Evolutionary conservation across 2,797 vertebrate genomes (phyloP), one percentile per base, ranked within the genome.

Genomic region (Acanthornis magna): DNA sequence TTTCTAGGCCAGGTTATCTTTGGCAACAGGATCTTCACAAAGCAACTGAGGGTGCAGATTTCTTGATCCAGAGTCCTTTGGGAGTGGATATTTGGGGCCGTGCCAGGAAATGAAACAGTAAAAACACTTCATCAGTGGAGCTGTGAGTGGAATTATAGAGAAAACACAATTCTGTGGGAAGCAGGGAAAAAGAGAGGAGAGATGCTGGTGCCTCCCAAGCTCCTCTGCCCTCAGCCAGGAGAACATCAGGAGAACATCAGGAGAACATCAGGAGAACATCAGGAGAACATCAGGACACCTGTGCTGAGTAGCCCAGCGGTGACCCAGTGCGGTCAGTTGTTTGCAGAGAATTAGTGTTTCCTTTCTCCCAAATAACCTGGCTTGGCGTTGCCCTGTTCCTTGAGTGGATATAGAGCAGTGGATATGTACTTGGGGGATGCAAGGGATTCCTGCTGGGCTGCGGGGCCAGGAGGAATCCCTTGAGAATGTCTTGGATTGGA

Each of bases 1-100:
- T 94, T 96, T 95, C 89, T 96, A 95, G 95, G 94, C 78, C 87
- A 92, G 75, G 82, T 91, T 95, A 89, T 96, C 91, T 93, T 93
- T 93, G 91, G 92, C 70, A 91, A 71, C 89, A 45, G 9, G 3
- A 82, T 96, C 92, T 76, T 92, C 81, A 73, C 72, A 79, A 76
- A 91, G 81, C 91, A 85, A 79, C 71, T 17, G 78, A n/a, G 71
- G 81, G 77, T 89, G 91, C 84, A 53, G 45, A 67, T 82, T 94
- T 36, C 88, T 82, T 79, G 80, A 92, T 93, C 91, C 77, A 2
- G 63, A 76, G 57, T 54, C 92, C 26, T 76, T 63, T 67, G 89
- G 89, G 87, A 89, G 71, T 21, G 71, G 89, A 15, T 87, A 53
- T 94, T 89, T 76, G 86, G 92, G 88, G 91, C 88, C 11, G 0